Evolutionary conservation across 92 coral and sea anemone species (phyloP), one percentile per base, ranked within the genome.

Genomic region (Diadumene lineata): DNA sequence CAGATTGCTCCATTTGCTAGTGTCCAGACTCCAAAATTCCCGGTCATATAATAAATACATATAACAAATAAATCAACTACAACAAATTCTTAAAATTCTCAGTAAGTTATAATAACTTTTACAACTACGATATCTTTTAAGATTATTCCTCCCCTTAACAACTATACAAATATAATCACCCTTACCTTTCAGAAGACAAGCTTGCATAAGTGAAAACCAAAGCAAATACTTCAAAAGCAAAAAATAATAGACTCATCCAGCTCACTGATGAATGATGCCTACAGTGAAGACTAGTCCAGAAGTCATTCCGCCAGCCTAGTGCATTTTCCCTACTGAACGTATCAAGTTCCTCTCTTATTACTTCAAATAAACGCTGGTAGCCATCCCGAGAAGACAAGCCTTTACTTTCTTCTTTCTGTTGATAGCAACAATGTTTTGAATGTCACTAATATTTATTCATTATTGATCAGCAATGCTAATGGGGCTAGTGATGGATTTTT

Each of bases 301-400:
- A 62, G 75, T 89, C 93, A 24, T 65, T 66, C 21, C 73, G 65
- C 97, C 97, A 92, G n/a, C 81, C 82, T 27, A 72, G 43, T 19
- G 56, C 70, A 72, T 83, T 79, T 28, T 86, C 84, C 28, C 61
- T 53, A 43, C 64, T 86, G 50, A 85, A 92, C 22, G 78, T 60
- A 24, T 58, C 21, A 21, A 94, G 78, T 31, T 92, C 98, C 25
- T 92, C 93, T 51, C 66, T 68, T 26, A 94, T 89, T 22, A 80
- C 90, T 29, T 81, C 86, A 69, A 90, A 83, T 30, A 94, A 83
- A 75, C 89, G 65, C 58, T 84, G 84, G 62, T 92, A 84, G 7
- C 97, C 98, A 57, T 92, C 94, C 50, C 92, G 93, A 3, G 97
- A 94, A n/a, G 97, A 74, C 31, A 94, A 84, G 23, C 98, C 98